Conservation (phyloP, 2,888 invertebrate genomes). For the Aspidiotus rigidus region DNA sequence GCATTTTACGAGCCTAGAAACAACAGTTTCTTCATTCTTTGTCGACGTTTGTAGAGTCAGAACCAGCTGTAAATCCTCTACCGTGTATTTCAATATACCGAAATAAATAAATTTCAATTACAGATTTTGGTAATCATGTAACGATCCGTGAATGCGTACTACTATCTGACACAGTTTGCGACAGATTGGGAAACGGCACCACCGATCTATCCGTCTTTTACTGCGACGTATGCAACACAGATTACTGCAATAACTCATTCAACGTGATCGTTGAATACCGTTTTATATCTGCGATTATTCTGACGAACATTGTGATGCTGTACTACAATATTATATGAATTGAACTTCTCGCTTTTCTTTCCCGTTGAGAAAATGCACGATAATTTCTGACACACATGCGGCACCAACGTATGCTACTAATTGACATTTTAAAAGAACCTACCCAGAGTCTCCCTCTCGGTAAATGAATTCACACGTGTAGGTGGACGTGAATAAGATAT, state of each 20-base stretch:
- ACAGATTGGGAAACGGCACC: constrained; percentile 7
- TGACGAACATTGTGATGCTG: constrained; percentile 3
- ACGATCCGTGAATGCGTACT: constrained; percentile 18
- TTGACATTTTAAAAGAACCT: neutral
- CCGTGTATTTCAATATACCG: too few species aligned
- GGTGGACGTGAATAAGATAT: constrained; percentile 15
- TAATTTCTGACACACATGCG: neutral
- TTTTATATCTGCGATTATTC: neutral
- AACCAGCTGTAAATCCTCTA: too few species aligned
- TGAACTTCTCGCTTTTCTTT: constrained; percentile 12
- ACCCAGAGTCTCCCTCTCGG: neutral
- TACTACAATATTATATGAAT: neutral
- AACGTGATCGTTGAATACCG: constrained; percentile 2
- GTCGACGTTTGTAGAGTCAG: too few species aligned
- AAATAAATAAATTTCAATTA: neutral
- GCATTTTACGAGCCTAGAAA: too few species aligned
- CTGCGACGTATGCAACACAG: constrained; percentile 27
- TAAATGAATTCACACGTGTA: neutral
- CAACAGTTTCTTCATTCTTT: too few species aligned
- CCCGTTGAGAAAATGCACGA: neutral
- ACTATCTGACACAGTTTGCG: constrained; percentile 20
- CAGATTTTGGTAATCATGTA: constrained; percentile 9
- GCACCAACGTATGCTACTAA: neutral
- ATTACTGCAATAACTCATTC: constrained; percentile 22
- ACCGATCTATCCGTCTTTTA: constrained; percentile 7